Percentiles rank a stretch among this genome's conserved stretches.
Evolutionary conservation across 1,140 invertebrate genomes (phyloP).

Genomic region (Nixonia krombeini): DNA sequence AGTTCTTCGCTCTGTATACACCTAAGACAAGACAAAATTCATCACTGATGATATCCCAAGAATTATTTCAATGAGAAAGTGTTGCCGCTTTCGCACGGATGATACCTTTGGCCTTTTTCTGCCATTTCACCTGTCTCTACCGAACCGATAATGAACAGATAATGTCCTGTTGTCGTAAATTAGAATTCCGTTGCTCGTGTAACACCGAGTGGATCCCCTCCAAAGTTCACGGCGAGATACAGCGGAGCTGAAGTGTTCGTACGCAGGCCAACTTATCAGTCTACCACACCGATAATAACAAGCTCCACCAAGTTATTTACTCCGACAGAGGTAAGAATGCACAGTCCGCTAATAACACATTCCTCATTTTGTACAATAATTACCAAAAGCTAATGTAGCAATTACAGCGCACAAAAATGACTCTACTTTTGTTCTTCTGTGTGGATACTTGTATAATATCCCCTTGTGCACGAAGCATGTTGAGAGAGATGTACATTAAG

Average conservation of each 20-base stretch:
- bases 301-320: conserved; percentile 60
- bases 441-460: conserved; percentile 10
- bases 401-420: conserved; percentile 1
- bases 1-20: too few species aligned
- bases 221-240: conserved; percentile 67
- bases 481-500: too few species aligned
- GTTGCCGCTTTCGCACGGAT: too few species aligned
- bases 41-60: not conserved
- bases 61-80: too few species aligned
- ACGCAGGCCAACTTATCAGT: conserved; percentile 57
- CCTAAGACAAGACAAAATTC: too few species aligned
- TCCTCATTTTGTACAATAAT: not conserved
- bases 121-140: too few species aligned
- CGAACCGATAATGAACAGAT: too few species aligned
- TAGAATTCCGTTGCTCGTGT: conserved; percentile 61
- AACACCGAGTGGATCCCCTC: conserved; percentile 61
- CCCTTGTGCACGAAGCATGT: too few species aligned
- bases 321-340: conserved; percentile 58
- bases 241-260: conserved; percentile 66
- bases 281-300: conserved; percentile 50
- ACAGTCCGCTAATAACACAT: not conserved
- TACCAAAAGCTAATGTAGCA: not conserved
- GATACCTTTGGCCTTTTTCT: too few species aligned
- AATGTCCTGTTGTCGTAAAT: not conserved
- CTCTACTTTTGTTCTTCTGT: conserved; percentile 4